Evolutionary conservation across 2,888 invertebrate species (phyloP).

Genomic region (Rhagium mordax): DNA sequence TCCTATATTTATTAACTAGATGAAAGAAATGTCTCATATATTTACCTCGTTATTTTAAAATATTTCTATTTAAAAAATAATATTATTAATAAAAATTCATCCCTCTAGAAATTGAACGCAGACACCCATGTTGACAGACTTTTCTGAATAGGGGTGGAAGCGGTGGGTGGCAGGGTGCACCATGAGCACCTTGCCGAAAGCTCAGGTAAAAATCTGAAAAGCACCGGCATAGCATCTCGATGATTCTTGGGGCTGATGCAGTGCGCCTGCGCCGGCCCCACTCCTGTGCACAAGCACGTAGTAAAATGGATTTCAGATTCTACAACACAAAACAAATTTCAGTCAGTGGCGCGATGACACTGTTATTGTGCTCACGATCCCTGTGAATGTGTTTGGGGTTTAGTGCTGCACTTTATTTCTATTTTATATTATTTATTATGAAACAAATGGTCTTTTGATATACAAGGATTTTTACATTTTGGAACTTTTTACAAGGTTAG

Average conservation of each 20-base stretch:
- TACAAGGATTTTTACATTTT: slow-evolving; percentile 46
- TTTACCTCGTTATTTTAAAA: no score
- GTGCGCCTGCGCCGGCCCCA: slow-evolving; percentile 36
- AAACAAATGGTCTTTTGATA: slow-evolving; percentile 36
- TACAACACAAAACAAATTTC: slow-evolving; percentile 31
- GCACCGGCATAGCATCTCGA: slow-evolving; percentile 12
- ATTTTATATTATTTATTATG: slow-evolving; percentile 44
- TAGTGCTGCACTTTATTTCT: slow-evolving; percentile 43
- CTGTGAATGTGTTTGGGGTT: slow-evolving; percentile 36
- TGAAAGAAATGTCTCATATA: no score
- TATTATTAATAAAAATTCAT: no score
- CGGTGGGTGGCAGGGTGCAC: slow-evolving; percentile 63
- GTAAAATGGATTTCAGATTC: slow-evolving; percentile 51
- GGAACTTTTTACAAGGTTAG: slow-evolving; percentile 48
- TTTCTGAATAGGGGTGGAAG: slow-evolving; percentile 34
- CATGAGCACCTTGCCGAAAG: slow-evolving; percentile 51
- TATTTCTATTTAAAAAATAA: no score
- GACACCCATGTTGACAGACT: background rate
- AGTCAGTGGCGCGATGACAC: slow-evolving; percentile 54
- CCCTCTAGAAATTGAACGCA: background rate
- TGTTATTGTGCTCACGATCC: slow-evolving; percentile 46
- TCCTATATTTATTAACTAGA: no score
- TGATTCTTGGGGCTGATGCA: slow-evolving; percentile 22
- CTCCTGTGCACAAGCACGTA: slow-evolving; percentile 21
- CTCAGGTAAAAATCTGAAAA: slow-evolving; percentile 52